Conservation (phyloP, 1,140 invertebrate species). For the Drosophila takahashii region DNA sequence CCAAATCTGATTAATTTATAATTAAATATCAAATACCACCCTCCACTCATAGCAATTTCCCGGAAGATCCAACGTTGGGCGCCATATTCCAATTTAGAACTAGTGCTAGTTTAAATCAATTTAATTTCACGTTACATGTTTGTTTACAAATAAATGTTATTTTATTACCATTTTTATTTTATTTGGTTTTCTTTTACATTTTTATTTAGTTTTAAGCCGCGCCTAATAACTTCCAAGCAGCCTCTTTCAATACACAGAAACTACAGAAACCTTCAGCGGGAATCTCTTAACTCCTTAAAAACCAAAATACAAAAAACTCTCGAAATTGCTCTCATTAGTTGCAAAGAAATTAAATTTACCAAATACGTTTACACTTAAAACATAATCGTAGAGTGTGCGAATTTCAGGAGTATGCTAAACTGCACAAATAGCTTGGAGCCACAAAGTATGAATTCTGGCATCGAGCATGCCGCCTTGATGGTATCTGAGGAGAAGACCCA, state of each 20-base stretch:
- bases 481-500: constrained; percentile 91
- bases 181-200: constrained; percentile 12
- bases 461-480: constrained; percentile 91
- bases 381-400: constrained; percentile 87
- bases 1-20: constrained; percentile 16
- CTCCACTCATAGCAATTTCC: constrained; percentile 26
- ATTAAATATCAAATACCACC: constrained; percentile 3
- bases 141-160: constrained; percentile 33
- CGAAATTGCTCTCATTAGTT: constrained; percentile 64
- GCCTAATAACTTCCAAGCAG: constrained; percentile 80
- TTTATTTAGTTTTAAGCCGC: constrained; percentile 47
- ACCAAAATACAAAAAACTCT: constrained; percentile 26
- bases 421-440: constrained; percentile 92
- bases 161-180: constrained; percentile 2
- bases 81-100: constrained; percentile 27
- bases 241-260: constrained; percentile 1
- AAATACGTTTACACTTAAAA: constrained; percentile 85
- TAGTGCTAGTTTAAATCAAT: constrained; percentile 34
- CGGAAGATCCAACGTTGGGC: constrained; percentile 11
- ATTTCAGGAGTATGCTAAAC: constrained; percentile 93
- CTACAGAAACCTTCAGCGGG: constrained; percentile 1
- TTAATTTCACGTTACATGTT: constrained; percentile 39
- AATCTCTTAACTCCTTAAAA: background rate
- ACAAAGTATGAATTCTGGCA: constrained; percentile 88
- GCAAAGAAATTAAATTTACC: constrained; percentile 78